Base-by-base conservation (phyloP, 1,140 invertebrate species). In the Caerostris darwini region DNA sequence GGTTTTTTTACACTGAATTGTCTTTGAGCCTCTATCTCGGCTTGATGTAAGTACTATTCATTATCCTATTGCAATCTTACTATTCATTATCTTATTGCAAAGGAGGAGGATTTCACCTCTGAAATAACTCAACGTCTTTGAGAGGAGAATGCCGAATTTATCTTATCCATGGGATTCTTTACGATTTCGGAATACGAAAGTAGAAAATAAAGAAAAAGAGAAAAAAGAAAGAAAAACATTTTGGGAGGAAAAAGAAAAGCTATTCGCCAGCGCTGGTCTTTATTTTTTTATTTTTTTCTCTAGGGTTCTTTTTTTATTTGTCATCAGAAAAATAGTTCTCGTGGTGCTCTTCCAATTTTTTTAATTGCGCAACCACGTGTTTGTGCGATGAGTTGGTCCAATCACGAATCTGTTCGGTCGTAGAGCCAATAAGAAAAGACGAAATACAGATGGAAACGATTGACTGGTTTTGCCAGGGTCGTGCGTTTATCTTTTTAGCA, bases 321-420 rank as follows among this genome's bases (percentile, higher is more conserved):
- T 77, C 71, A 50, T 34, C 34, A 50, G 34, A 12, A 50, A 77
- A 77, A 77, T 77, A 58, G 34, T 19, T 34, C 34, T 59, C 17
- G 57, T 19, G 85, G 57, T 87, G 34, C 53, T 90, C 88, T 71
- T 90, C 64, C 64, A 69, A 71, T 90, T 71, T 85, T 67, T 85
- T 57, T 90, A 90, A 90, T 90, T 90, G 69, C 50, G 67, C 88
- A 57, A 90, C 50, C 88, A 90, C 88, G 53, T 69, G 88, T 54
- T 90, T 54, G 53, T 34, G 19, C 4, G n/a, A 19, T n/a, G n/a
- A 17, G 61, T 71, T 58, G 34, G 88, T 71, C 88, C 88, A 90
- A 90, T 90, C 88, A 71, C 86, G 88, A n/a, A 57, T 90, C 56
- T 64, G 53, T 54, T 54, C 50, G 3, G 53, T 61, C n/a, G 5